A percentile compares a stretch with the other conserved stretches of the same genome.
phyloP scores from a whole-genome alignment of 2,113 vertebrate genomes.

The Promerops cafer region DNA sequence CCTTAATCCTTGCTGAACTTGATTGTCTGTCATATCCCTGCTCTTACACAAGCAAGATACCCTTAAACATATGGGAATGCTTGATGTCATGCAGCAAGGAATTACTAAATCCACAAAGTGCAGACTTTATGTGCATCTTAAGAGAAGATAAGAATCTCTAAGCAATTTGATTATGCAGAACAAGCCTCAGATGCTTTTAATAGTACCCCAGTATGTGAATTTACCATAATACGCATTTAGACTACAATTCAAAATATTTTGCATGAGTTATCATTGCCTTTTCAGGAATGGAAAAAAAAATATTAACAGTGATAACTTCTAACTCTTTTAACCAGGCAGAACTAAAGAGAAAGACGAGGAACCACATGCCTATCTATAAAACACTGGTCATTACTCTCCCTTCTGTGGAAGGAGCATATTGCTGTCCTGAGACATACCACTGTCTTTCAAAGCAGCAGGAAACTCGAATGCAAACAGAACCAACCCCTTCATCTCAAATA shows the following conservation, averaged over 20 bases:
- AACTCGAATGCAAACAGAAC: not conserved
- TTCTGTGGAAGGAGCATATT: not conserved
- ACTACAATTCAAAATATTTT: not conserved
- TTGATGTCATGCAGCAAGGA: not conserved
- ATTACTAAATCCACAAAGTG: not conserved
- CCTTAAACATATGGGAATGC: not conserved
- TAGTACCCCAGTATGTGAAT: not conserved
- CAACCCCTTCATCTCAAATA: not conserved
- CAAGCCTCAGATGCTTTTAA: not conserved
- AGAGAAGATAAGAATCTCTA: not conserved
- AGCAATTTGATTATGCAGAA: not conserved
- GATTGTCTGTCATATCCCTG: not conserved
- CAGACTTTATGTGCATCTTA: not conserved
- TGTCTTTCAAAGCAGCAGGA: not conserved
- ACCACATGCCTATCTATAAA: not conserved
- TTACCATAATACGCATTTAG: rapidly evolving
- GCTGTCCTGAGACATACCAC: not conserved
- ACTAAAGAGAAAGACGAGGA: not conserved
- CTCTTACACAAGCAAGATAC: not conserved
- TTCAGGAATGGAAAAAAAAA: not conserved
- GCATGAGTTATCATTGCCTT: not conserved
- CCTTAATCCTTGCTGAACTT: not conserved
- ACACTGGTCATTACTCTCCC: not conserved
- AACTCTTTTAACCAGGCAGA: not conserved
- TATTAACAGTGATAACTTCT: not conserved